Base-by-base conservation (phyloP, 2,888 invertebrate genomes). In the Euclidia mi region DNA sequence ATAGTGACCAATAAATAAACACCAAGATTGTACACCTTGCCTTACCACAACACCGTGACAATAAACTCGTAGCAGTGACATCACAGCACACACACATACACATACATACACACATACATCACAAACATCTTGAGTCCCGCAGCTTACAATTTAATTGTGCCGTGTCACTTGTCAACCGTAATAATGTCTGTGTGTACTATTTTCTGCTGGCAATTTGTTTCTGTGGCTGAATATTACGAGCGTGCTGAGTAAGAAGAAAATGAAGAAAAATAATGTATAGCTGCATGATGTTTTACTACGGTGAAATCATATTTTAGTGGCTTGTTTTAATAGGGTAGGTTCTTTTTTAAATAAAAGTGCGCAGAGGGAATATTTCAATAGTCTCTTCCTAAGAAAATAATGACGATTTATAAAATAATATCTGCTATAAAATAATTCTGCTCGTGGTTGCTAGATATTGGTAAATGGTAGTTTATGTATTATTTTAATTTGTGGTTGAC, bases 131-230 rank as follows among this genome's bases (percentile, higher is more conserved):
- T 44, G 44, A 55, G 40, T 37, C 29, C 53, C 65, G 38, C 37
- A 10, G 44, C 51, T 51, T 57, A 50, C 55, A 53, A 46, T 56
- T 66, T 71, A 71, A 71, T 74, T 74, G 66, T 15, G 17, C 12
- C 42, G 41, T 53, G 71, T 73, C 66, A 71, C 71, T 62, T 52
- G 15, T 46, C 47, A 14, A 31, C 18, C 35, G 2, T 44, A 47
- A 62, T 46, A 59, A 70, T 53, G 57, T 57, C 42, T 55, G 40
- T 46, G 32, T 61, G 47, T 52, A 32, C 56, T 48, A 56, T 60
- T 55, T 53, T 38, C 41, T 46, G 37, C n/a, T 45, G 20, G 44
- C 56, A 58, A 59, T 73, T 73, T 43, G 59, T 55, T 56, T 60
- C 31, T 49, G 48, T 12, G 52, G 52, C 18, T 25, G 49, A 56